Base-by-base conservation (phyloP, 64 coral and sea anemone species). In the Exaiptasia diaphana region DNA sequence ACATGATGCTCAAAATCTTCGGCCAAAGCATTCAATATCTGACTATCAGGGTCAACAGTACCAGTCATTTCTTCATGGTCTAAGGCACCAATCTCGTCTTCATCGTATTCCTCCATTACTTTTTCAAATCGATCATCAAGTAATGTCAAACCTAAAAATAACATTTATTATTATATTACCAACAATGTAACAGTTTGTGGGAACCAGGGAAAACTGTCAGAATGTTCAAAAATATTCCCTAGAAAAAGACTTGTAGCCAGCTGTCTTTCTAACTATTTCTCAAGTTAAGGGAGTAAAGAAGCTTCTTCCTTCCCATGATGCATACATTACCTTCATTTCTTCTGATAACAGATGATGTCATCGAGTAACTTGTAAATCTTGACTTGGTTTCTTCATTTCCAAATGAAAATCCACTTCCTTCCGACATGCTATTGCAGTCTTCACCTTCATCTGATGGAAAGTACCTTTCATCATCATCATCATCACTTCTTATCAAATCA, bases 91-190 rank as follows among this genome's bases (percentile, higher is more conserved):
- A 99, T 99, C 61, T 99, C 95, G 81, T 99, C 90, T 69, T 99
- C 95, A 32, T 99, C 85, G 72, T 99, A 99, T 70, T 99, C 90
- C 50, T 99, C 95, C 95, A 99, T 99, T 17, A 99, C 93, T 71
- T 97, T 97, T 75, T 97, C 88, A 88, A 97, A 97, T 83, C 88
- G 87, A 64, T 97, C 88, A 80, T 97, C 93, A 1, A 97, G 65
- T 34, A 97, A 83, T 17, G 83, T 78, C 60, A 97, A 57, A 64
- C 93, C 88, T 90, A 36, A 3, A 55, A 22, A n/a, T n/a, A n/a
- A n/a, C n/a, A n/a, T n/a, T n/a, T n/a, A n/a, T n/a, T n/a, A n/a
- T n/a, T n/a, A n/a, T n/a, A n/a, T n/a, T n/a, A n/a, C n/a, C n/a
- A n/a, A n/a, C n/a, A n/a, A n/a, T n/a, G n/a, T n/a, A n/a, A n/a